phyloP scores from a whole-genome alignment of 2,888 invertebrate species.

The Pristionchus japonicus region DNA sequence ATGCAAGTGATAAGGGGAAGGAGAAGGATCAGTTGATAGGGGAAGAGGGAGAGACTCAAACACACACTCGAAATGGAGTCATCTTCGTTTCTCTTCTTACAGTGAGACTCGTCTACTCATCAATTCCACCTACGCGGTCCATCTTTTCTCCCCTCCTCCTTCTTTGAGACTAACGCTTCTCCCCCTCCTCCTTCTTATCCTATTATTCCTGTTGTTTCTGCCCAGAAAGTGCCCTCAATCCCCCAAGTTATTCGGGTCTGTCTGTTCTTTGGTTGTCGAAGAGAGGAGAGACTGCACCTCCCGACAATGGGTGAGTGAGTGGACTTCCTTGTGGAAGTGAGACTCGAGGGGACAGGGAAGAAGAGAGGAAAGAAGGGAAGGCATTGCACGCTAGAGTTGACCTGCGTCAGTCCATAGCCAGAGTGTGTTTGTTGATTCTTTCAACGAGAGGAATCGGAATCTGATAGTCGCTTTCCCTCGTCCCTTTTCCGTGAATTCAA shows the following conservation, averaged over 20 bases:
- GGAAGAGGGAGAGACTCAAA: not conserved
- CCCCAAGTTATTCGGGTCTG: not conserved
- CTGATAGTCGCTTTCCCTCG: not conserved
- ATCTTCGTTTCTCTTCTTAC: not conserved
- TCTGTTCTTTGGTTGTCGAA: not conserved
- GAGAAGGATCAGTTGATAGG: not conserved
- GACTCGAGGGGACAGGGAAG: not conserved
- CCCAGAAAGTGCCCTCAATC: not conserved
- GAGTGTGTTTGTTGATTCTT: not conserved
- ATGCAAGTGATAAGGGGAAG: not conserved
- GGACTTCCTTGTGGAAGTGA: conserved; percentile 5
- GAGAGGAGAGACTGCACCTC: not conserved
- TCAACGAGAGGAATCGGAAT: not conserved
- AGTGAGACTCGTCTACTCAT: not conserved
- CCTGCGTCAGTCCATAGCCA: not conserved
- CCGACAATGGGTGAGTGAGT: not conserved
- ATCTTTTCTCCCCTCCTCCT: not conserved
- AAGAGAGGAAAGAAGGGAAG: not conserved
- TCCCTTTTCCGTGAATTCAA: not conserved
- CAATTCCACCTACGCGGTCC: conserved; percentile 30
- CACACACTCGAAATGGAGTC: not conserved
- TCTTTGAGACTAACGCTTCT: not conserved
- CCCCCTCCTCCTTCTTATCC: not conserved
- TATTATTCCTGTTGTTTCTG: not conserved
- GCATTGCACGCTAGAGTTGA: conserved; percentile 19